Percentiles rank a stretch among this genome's conserved stretches.
Conservation (phyloP, 2,888 invertebrate species). For the Liodrosophila aerea region DNA sequence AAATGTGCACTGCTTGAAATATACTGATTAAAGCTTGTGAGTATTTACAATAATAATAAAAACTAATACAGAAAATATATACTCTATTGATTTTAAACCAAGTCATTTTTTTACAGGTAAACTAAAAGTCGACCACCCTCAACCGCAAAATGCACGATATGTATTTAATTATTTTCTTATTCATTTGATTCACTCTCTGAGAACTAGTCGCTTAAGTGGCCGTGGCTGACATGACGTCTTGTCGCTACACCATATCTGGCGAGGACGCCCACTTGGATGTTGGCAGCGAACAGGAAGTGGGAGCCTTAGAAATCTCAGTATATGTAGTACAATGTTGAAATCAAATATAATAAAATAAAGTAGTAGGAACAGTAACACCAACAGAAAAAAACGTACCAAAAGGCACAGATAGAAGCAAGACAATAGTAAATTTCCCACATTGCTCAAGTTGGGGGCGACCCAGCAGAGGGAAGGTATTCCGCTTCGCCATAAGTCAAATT, state of each 20-base stretch:
- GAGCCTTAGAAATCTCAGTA: conserved; percentile 14
- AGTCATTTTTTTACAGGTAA: too few species aligned
- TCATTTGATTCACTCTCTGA: neutral
- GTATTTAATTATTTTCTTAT: too few species aligned
- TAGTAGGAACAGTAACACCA: too few species aligned
- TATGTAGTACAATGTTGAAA: neutral
- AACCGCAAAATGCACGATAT: too few species aligned
- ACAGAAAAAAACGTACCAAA: too few species aligned
- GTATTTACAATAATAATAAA: too few species aligned
- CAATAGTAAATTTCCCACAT: conserved; percentile 35
- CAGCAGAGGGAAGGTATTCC: neutral
- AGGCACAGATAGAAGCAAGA: conserved; percentile 2
- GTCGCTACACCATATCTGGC: conserved; percentile 58
- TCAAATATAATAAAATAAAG: too few species aligned
- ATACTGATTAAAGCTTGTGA: too few species aligned
- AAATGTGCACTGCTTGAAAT: too few species aligned
- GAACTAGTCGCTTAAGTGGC: conserved; percentile 40
- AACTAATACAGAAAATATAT: too few species aligned
- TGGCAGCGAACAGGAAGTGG: conserved; percentile 49
- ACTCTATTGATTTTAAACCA: too few species aligned
- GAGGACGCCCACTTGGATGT: conserved; percentile 47
- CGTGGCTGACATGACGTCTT: conserved; percentile 49
- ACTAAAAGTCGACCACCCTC: too few species aligned
- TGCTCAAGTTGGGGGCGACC: conserved; percentile 17
- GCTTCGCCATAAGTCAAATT: conserved; percentile 58